Evolutionary conservation across 2,888 invertebrate species (phyloP).

Genomic region (Aelia acuminata): DNA sequence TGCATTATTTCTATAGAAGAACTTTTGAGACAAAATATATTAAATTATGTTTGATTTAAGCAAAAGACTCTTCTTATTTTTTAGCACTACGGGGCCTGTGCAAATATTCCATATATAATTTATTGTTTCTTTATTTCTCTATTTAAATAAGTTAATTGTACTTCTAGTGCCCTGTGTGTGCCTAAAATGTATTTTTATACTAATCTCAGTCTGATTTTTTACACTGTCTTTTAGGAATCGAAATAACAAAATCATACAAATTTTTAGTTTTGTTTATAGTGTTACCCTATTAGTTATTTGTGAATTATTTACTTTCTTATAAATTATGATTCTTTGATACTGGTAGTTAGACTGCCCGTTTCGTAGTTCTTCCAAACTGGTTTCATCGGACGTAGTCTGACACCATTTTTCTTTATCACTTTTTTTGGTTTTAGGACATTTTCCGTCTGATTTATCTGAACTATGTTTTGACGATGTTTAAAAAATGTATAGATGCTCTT

Average conservation of each 20-base stretch:
- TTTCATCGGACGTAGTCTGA: too few species aligned
- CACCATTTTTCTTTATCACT: too few species aligned
- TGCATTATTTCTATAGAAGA: not conserved
- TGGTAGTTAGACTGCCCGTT: too few species aligned
- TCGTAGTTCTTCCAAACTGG: too few species aligned
- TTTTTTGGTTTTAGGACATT: too few species aligned
- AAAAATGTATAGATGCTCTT: too few species aligned
- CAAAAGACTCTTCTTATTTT: not conserved
- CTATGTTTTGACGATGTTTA: too few species aligned
- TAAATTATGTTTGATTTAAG: not conserved
- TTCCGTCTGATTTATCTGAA: too few species aligned
- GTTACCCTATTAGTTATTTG: not conserved
- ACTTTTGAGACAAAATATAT: not conserved
- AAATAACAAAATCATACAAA: not conserved
- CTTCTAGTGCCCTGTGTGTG: not conserved
- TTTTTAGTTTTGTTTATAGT: not conserved
- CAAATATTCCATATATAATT: not conserved
- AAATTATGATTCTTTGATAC: slow-evolving; percentile 25
- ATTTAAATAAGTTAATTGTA: not conserved
- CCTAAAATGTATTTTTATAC: not conserved
- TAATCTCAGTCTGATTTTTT: not conserved
- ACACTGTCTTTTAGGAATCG: not conserved
- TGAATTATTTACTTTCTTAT: not conserved
- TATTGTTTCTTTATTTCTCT: not conserved
- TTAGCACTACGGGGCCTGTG: not conserved